These are phyloP conservation scores for Poeciliopsis paucimaculata DNA, from an alignment of 2,797 vertebrate genomes.

Conservation along the genomic window DNA sequence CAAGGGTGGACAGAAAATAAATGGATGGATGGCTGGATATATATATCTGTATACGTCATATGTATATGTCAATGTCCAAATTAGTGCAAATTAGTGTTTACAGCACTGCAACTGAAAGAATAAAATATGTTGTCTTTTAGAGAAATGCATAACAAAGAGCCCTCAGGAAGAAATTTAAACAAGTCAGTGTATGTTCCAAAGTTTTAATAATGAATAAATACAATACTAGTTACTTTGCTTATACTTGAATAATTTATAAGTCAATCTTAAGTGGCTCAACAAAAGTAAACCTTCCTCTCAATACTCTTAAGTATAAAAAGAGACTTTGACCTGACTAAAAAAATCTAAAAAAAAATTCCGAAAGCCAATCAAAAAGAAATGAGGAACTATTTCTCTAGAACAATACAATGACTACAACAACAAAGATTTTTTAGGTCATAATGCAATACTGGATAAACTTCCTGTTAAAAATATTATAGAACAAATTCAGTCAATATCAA, in stretches of 20 bases:
- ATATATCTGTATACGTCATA: too few relatives aligned
- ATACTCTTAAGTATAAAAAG: background rate
- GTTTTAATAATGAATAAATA: background rate
- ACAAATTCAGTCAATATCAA: background rate
- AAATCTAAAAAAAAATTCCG: background rate
- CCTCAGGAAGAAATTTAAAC: background rate
- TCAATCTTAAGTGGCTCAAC: background rate
- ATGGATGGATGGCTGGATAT: too few relatives aligned
- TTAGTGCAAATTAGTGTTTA: background rate
- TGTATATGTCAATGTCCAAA: too few relatives aligned
- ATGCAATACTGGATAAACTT: background rate
- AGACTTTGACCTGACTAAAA: background rate
- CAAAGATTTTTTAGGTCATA: background rate
- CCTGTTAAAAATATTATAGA: background rate
- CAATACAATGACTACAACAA: background rate
- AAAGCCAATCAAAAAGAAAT: background rate
- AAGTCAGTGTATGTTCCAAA: background rate
- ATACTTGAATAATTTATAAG: background rate
- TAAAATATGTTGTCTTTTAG: background rate
- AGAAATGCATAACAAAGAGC: background rate
- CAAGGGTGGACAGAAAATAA: too few relatives aligned
- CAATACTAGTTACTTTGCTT: background rate
- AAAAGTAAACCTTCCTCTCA: background rate
- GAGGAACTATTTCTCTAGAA: background rate
- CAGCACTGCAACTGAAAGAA: background rate